Base-by-base conservation (phyloP, 2,113 vertebrate genomes). In the Octodon degus region DNA sequence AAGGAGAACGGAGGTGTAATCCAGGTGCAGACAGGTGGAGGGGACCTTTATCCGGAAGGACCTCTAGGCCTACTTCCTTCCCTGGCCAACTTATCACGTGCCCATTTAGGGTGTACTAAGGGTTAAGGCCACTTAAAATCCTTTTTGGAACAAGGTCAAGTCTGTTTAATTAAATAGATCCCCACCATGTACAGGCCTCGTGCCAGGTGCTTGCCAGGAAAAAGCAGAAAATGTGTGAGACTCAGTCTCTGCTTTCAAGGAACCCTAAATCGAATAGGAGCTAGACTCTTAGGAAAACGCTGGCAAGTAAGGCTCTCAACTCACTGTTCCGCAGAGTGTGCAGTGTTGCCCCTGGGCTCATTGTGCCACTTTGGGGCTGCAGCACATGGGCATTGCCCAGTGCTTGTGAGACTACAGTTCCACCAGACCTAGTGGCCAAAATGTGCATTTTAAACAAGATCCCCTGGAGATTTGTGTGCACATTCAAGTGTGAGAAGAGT, bases 121-220 rank as follows among this genome's bases (percentile, higher is more conserved):
- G 67, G 86, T 96, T 94, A 92, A 91, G 84, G 60, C 80, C 87
- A 70, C 76, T 81, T 83, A 77, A 90, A 95, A 93, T 91, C 67
- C 88, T 55, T 88, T 95, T 90, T 81, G 97, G 96, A 92, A 79
- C 65, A 88, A 95, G 32, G 88, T 95, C 97, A 95, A 58, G 19
- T 94, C 87, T 97, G 83, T 95, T 93, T 96, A 95, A 97, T 97
- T 96, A 97, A 96, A 95, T 97, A 97, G 96, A 95, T 53, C 90
- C 96, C 88, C 92, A 96, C 96, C 22, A 79, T n/a, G 93, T 20
- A 40, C 1, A 50, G 55, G 88, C 85, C 65, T 55, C 1, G 10
- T 55, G 96, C 96, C 96, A 96, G 90, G 87, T 58, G 89, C 76
- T 84, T 94, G 82, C 65, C 60, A 83, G 85, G 55, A 58, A 92